Evolutionary conservation across 1,140 invertebrate species (phyloP).

Genomic region (Kradibia gibbosae): DNA sequence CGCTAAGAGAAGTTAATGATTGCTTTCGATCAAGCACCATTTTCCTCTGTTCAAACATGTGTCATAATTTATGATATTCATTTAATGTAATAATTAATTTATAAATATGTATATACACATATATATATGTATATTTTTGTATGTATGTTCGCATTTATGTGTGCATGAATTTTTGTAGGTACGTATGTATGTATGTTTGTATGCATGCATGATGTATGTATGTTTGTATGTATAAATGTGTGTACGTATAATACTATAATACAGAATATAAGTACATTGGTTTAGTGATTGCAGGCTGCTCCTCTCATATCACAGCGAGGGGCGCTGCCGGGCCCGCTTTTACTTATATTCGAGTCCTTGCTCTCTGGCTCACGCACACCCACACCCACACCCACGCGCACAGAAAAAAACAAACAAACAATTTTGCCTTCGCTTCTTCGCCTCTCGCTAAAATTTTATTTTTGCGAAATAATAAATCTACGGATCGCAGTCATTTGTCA

Average conservation of each 20-base stretch:
- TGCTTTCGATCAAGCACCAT: slow-evolving; percentile 45
- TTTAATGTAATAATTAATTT: slow-evolving; percentile 58
- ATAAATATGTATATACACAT: slow-evolving; percentile 36
- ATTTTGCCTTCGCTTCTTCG: slow-evolving; percentile 51
- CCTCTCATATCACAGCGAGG: slow-evolving; percentile 74
- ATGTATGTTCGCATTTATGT: not conserved
- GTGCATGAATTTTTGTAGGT: not conserved
- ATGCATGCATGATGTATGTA: slow-evolving; percentile 23
- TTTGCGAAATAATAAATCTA: slow-evolving; percentile 24
- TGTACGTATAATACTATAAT: slow-evolving; percentile 71
- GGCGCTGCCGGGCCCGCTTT: slow-evolving; percentile 72
- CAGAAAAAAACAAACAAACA: too few relatives aligned
- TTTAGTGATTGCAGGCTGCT: slow-evolving; percentile 74
- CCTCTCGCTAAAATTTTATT: not conserved
- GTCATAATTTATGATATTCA: slow-evolving; percentile 55
- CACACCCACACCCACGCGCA: not conserved
- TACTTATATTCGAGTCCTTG: slow-evolving; percentile 60
- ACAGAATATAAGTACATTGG: slow-evolving; percentile 74
- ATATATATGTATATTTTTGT: slow-evolving; percentile 8
- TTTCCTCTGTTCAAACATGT: slow-evolving; percentile 50
- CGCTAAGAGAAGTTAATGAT: not conserved
- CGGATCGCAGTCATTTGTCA: slow-evolving; percentile 27
- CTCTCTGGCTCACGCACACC: slow-evolving; percentile 24
- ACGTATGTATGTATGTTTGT: slow-evolving; percentile 54
- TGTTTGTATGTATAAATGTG: slow-evolving; percentile 12